Evolutionary conservation across 2,797 vertebrate species (phyloP), one percentile per base, ranked within the genome.

Genomic region (Neostethus bicornis): DNA sequence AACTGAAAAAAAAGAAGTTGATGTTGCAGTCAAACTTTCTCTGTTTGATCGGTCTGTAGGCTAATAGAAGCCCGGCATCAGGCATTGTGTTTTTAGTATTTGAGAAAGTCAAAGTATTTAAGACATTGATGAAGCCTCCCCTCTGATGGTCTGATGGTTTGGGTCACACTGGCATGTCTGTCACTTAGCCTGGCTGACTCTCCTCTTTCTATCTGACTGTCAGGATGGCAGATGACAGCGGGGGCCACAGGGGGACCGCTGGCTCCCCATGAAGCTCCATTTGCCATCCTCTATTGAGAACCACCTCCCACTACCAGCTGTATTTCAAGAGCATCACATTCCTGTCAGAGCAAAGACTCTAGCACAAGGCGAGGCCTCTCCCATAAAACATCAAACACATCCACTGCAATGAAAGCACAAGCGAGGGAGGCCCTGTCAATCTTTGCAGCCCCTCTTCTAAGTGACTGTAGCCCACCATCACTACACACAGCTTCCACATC

Each of bases 351-450:
- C 64, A 56, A 48, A 73, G 64, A 68, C 66, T 63, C 62, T 60
- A 14, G 54, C 72, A 80, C 78, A 74, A 65, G 73, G 50, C 69
- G 17, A 76, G 48, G 71, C 73, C 57, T 66, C 74, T 45, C 75
- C 75, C 83, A 78, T 87, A 85, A 84, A 87, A 82, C 80, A 87
- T 82, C 72, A 83, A 81, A 86, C 80, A 66, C 59, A 2, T 61
- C 55, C 42, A 23, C 51, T 50, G 75, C 77, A 70, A 68, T 77
- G 73, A 82, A 87, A 84, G 80, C 82, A 80, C 71, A 50, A 68
- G 70, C 5, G 51, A 46, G 67, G 58, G 66, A 77, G 74, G 72
- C 34, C 79, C 69, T 83, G 80, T 87, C 85, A 87, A 59, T 89
- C 85, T 85, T 68, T 61, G 59, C 57, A 47, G 63, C 75, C 50